These are phyloP conservation scores for Neosilurus mollespiculum DNA, from an alignment of 2,797 vertebrate species.

Conservation along the genomic window DNA sequence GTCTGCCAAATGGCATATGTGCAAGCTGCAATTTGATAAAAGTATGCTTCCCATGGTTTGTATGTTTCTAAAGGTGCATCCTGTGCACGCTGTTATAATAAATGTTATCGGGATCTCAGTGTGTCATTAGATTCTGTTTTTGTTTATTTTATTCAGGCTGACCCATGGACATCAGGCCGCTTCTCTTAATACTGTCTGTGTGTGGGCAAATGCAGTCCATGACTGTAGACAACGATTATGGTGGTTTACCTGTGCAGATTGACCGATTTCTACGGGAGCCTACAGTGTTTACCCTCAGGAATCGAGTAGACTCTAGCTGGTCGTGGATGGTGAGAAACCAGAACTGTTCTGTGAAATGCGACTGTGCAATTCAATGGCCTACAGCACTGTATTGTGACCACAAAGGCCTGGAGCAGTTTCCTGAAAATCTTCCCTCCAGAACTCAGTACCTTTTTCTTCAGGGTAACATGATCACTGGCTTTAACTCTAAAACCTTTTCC, in stretches of 20 bases:
- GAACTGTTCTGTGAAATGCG: conserved; percentile 70
- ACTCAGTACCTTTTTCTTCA: conserved; percentile 77
- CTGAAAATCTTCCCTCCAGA: conserved; percentile 59
- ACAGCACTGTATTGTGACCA: conserved; percentile 75
- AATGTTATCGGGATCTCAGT: not conserved
- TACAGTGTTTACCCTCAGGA: conserved; percentile 72
- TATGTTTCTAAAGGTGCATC: conserved; percentile 31
- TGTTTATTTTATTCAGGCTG: conserved; percentile 30
- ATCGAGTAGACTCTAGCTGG: conserved; percentile 66
- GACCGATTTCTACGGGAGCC: conserved; percentile 73
- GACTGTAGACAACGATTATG: conserved; percentile 65
- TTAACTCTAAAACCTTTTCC: conserved; percentile 59
- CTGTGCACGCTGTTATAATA: conserved; percentile 36
- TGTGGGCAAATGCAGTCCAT: conserved; percentile 47
- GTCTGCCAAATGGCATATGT: not conserved
- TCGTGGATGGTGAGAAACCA: conserved; percentile 65
- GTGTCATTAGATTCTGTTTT: conserved; percentile 44
- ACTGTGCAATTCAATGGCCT: conserved; percentile 79
- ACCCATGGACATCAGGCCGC: conserved; percentile 42
- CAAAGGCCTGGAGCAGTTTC: conserved; percentile 61
- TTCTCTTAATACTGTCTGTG: conserved; percentile 57
- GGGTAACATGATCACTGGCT: conserved; percentile 70
- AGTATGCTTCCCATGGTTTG: conserved; percentile 5
- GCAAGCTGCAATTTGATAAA: conserved; percentile 12
- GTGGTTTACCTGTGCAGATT: conserved; percentile 74